phyloP scores from a whole-genome alignment of 2,113 vertebrate genomes.

The Platysternon megacephalum region DNA sequence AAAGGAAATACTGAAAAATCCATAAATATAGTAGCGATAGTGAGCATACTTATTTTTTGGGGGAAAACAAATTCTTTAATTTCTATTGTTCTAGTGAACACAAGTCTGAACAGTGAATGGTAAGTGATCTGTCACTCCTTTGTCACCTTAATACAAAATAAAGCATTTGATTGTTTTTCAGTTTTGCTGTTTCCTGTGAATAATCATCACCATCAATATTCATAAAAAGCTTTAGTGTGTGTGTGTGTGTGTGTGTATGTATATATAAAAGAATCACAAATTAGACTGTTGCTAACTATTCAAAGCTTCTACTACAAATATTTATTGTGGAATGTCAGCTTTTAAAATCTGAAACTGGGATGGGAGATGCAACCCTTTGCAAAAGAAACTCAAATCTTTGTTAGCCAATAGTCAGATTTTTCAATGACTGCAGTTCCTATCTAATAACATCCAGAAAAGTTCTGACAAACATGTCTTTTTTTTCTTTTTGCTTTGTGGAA shows the following conservation, averaged over 20 bases:
- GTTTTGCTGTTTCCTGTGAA: not conserved
- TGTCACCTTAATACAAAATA: conserved; percentile 7
- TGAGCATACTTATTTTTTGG: not conserved
- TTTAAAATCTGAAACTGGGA: not conserved
- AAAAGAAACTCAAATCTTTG: not conserved
- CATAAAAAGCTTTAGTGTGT: not conserved
- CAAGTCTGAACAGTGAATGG: not conserved
- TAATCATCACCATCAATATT: not conserved
- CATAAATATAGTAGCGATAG: not conserved
- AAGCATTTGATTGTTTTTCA: conserved; percentile 1
- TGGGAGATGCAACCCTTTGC: not conserved
- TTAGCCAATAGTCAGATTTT: not conserved
- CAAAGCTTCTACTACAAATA: not conserved
- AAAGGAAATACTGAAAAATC: not conserved
- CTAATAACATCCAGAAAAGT: not conserved
- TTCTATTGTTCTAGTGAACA: conserved; percentile 39
- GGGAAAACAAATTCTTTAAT: not conserved
- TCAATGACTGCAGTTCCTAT: not conserved
- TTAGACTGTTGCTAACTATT: not conserved
- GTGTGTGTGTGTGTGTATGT: fast-evolving
- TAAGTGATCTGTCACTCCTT: conserved; percentile 29
- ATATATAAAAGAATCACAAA: not conserved
- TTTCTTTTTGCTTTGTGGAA: not conserved
- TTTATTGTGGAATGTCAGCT: not conserved
- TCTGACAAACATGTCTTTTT: not conserved